Evolutionary conservation across 2,113 vertebrate species (phyloP), one percentile per base, ranked within the genome.

Genomic region (Phocoena phocoena): DNA sequence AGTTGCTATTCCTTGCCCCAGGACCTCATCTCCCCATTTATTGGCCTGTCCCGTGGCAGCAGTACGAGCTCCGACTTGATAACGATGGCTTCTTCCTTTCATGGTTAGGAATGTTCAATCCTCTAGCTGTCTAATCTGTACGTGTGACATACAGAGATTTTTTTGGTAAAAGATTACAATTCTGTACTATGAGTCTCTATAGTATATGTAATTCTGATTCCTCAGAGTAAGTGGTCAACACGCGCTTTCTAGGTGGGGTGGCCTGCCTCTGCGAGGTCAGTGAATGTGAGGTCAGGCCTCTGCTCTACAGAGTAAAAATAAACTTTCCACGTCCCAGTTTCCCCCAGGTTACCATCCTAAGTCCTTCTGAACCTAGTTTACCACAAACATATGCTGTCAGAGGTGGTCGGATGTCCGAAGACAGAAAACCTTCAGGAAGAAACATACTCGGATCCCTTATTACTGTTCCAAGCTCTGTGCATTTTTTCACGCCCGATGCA

Each of bases 361-460:
- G 3, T n/a, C 20, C 83, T 58, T 14, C 41, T 18, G 18, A 58
- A 31, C 58, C 26, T 0, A 2, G 6, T 18, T 65, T 44, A 81
- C 31, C 28, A 13, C 12, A 7, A 1, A 25, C 47, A 65, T 2
- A 18, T 5, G 31, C 8, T 12, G n/a, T 21, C 28, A 0, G 8
- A 9, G 17, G 10, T 25, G n/a, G 55, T 10, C 0, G 17, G 21
- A 15, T 2, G 3, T 47, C n/a, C 33, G 36, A 55, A 20, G 58
- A 71, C 3, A 31, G 13, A 67, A 74, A 81, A 60, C 36, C 67
- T 67, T 65, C 55, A 20, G 47, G 23, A 63, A 58, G 89, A 92
- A 58, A 26, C 74, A 26, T 18, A 62, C 25, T 67, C 68, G 31
- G 28, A 36, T 0, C 2, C 17, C 36, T 82, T 47, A 36, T 68